Conservation (phyloP, 2,888 invertebrate species). For the Spatulosminthurus flaviceps region DNA sequence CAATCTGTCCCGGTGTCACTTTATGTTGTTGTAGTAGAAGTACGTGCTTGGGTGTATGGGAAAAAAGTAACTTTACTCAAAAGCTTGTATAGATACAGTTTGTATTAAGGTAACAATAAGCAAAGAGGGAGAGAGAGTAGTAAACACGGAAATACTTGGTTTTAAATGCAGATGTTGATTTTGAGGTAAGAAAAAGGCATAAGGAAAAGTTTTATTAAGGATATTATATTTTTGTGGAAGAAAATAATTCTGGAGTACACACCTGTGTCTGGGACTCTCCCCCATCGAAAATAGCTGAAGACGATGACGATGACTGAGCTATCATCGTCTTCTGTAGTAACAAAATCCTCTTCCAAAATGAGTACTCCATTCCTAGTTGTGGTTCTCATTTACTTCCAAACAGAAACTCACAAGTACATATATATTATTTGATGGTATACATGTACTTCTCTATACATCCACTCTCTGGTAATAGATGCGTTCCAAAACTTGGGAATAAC, state of each 20-base stretch:
- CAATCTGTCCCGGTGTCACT: background rate
- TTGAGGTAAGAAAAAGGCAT: too few species aligned
- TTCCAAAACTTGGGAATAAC: background rate
- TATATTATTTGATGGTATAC: background rate
- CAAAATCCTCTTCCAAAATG: constrained; percentile 40
- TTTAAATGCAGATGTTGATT: too few species aligned
- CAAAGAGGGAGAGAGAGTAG: too few species aligned
- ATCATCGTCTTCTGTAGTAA: constrained; percentile 31
- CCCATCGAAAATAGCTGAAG: constrained; percentile 18
- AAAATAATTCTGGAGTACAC: constrained; percentile 24
- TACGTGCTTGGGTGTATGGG: background rate
- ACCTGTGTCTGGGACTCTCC: constrained; percentile 39
- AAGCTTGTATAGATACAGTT: background rate
- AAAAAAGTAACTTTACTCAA: background rate
- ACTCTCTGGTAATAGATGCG: background rate
- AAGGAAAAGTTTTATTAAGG: too few species aligned
- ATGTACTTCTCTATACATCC: background rate
- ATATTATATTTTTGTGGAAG: background rate
- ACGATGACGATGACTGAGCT: constrained; percentile 28
- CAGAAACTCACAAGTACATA: too few species aligned
- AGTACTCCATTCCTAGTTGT: constrained; percentile 35
- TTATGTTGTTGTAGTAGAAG: too few species aligned
- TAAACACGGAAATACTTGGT: too few species aligned
- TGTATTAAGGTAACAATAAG: background rate
- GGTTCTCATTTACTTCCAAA: constrained; percentile 12